Evolutionary conservation across 2,888 invertebrate genomes (phyloP), one percentile per base, ranked within the genome.

Genomic region (Seira sanloemensis): DNA sequence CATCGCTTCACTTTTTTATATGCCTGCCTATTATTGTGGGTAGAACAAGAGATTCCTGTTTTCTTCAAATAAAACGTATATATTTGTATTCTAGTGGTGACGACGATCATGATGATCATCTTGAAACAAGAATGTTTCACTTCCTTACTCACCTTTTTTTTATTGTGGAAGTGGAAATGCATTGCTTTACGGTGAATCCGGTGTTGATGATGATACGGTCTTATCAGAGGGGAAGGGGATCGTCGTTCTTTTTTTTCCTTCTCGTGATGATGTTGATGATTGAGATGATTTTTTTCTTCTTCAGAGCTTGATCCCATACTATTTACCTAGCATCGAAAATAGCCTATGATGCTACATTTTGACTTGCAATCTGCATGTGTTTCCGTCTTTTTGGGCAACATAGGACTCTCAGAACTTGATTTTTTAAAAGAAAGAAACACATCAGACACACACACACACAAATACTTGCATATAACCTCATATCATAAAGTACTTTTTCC

Each of bases 151-250:
- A 50, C 50, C 50, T 50, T 50, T 50, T 37, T 50, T 50, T 50
- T 50, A 50, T 50, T 50, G 50, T 50, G 50, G 50, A 50, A 50
- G 50, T 50, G 50, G 50, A 50, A 50, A n/a, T 50, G 50, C 16
- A 50, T 50, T 2, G 50, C 50, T 50, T 50, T 50, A n/a, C n/a
- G n/a, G n/a, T n/a, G n/a, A n/a, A n/a, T 50, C n/a, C 50, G 16
- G 50, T 50, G 50, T 50, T 50, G 50, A 18, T 50, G 50, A 16
- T 50, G 50, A 50, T 12, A 37, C 37, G 4, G 37, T n/a, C 4
- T 7, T 12, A 37, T 37, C 37, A 37, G 5, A 4, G 37, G 12
- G 12, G 37, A 37, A 4, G 37, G 37, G 37, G 37, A 37, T 7
- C 12, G 37, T 37, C n/a, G n/a, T n/a, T n/a, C n/a, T n/a, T n/a